Base-by-base conservation (phyloP, 1,140 invertebrate species). In the Scaptodrosophila lebanonensis region DNA sequence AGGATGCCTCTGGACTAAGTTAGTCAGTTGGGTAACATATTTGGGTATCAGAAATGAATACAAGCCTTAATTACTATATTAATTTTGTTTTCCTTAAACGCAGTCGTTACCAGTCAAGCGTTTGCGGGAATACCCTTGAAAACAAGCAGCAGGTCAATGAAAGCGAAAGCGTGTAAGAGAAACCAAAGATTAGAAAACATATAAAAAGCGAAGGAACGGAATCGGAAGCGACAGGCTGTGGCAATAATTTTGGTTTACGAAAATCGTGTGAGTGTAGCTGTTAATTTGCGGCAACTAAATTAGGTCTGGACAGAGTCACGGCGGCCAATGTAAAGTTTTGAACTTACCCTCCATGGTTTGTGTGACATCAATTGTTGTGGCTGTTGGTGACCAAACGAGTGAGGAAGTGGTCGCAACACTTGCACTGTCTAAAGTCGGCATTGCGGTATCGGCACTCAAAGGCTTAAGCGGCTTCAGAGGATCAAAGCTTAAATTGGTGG, bases 401-500 rank as follows among this genome's bases (percentile, higher is more conserved):
- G n/a, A n/a, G n/a, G n/a, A n/a, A n/a, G 8, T 33, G 35, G 38
- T 27, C 29, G 30, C 17, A 52, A 45, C 29, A 38, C 17, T 16
- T 16, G 15, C 25, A 49, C 32, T 66, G 17, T 51, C 20, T 1
- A 15, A 44, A 8, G 47, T 29, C 4, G 66, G 57, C 43, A 56
- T 11, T 6, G 12, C 11, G 45, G 3, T 40, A 7, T 17, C 5
- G 1, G 20, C 30, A 48, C 25, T 12, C 11, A 33, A 2, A 0
- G 90, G 91, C 87, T 93, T 94, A 29, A 93, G 88, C 0, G 94
- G 94, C 76, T 94, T 92, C 5, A 95, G 87, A 1, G 93, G 93
- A 52, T 90, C 91, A 43, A 90, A 90, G 57, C 92, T 91, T 36
- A 95, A 87, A 87, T 94, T 94, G 7, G 92, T 91, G 9, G 94